A percentile compares a stretch with the other conserved stretches of the same genome.
Evolutionary conservation across 2,113 vertebrate species (phyloP).

Genomic region (Coryphaenoides rupestris): DNA sequence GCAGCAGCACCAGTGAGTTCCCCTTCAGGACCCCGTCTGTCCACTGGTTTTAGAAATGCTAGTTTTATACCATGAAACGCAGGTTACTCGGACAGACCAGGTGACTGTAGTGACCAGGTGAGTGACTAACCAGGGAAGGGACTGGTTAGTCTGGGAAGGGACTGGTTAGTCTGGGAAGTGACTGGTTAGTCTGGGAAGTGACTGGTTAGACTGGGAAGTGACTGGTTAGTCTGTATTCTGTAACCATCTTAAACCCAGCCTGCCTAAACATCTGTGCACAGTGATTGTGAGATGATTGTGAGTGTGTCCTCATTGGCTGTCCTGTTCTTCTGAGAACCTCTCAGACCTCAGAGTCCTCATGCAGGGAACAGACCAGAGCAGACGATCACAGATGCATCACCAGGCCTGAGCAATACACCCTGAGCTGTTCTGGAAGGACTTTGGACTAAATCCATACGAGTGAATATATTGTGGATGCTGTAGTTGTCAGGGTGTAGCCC

Average conservation of each 20-base stretch:
- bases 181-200: background rate
- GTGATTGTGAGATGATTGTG: too few species aligned
- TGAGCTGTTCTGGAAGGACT: too few species aligned
- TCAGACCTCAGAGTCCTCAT: background rate
- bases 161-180: constrained; percentile 34
- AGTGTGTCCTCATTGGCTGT: too few species aligned
- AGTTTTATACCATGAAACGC: too few species aligned
- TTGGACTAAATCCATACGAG: too few species aligned
- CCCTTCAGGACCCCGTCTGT: constrained; percentile 23
- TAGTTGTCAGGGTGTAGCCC: too few species aligned
- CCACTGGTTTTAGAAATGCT: too few species aligned
- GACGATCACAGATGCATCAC: background rate
- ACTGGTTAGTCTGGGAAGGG: background rate
- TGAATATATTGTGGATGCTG: too few species aligned
- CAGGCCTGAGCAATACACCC: constrained; percentile 7
- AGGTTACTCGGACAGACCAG: too few species aligned
- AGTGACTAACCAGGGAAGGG: constrained; percentile 19
- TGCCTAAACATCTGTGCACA: too few species aligned
- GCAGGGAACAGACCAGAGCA: background rate
- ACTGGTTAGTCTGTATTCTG: constrained; percentile 25
- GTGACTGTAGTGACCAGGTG: too few species aligned
- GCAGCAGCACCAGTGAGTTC: constrained; percentile 43
- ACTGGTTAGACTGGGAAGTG: constrained; percentile 33
- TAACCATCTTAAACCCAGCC: too few species aligned
- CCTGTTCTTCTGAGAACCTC: constrained; percentile 8